Evolutionary conservation across 2,888 invertebrate genomes (phyloP).

Genomic region (Clusia tigrina): DNA sequence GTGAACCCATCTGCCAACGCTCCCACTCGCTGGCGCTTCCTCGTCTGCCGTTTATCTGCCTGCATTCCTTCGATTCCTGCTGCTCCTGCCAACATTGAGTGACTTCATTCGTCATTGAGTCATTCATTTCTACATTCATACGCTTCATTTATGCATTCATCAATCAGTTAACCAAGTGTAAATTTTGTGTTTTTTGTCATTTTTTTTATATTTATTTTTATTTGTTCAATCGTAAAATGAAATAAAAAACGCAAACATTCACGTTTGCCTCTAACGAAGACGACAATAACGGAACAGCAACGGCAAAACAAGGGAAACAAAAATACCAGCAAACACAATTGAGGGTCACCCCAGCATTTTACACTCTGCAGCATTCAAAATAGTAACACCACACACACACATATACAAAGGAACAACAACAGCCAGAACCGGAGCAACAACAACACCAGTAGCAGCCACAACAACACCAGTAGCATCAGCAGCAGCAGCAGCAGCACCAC

Average conservation of each 20-base stretch:
- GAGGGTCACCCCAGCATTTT: no score
- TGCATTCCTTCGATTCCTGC: not conserved
- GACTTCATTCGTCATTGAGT: not conserved
- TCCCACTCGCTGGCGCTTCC: not conserved
- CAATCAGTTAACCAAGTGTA: slow-evolving; percentile 60
- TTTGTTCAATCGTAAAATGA: slow-evolving; percentile 15
- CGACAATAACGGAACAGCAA: no score
- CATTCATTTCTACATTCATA: slow-evolving; percentile 15
- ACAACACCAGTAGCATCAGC: slow-evolving; percentile 1
- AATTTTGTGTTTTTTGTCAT: slow-evolving; percentile 59
- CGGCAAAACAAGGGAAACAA: not conserved
- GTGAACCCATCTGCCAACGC: not conserved
- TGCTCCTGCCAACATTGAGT: not conserved
- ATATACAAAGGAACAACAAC: not conserved
- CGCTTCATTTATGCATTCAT: slow-evolving; percentile 60
- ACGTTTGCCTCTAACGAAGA: no score
- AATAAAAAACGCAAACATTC: no score
- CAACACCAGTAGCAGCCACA: not conserved
- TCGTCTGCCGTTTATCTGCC: slow-evolving; percentile 23
- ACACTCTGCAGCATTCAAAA: no score
- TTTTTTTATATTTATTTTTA: no score
- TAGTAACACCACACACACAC: not conserved
- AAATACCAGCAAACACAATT: not conserved
- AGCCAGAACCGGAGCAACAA: not conserved
- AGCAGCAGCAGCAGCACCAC: not conserved